Evolutionary conservation across 2,888 invertebrate genomes (phyloP), one percentile per base, ranked within the genome.

Genomic region (Sphinx pinastri): DNA sequence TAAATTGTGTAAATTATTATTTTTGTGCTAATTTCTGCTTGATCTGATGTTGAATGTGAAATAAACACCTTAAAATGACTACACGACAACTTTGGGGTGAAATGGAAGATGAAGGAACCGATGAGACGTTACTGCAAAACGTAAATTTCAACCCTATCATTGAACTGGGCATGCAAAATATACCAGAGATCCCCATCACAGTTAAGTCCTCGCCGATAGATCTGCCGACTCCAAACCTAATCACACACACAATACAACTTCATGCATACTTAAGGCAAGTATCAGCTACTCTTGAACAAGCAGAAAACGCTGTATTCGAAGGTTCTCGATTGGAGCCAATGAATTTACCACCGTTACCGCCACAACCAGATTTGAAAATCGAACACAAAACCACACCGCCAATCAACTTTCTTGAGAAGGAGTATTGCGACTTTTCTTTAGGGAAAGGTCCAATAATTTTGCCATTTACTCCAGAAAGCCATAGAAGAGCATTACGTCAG

Each of bases 141-240:
- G 94, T 94, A 3, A 94, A 94, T 75, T 94, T 94, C 74, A 93
- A 92, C 71, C 94, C 94, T 1, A 92, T 94, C 19, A 94, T 94
- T 67, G 94, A 94, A 79, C 81, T 94, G 60, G 94, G 94, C 10
- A 89, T 94, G 92, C 94, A 93, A 81, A 93, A 93, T 71, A 94
- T 94, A 69, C 93, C 94, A 1, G 94, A 94, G 84, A 92, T 92
- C 79, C 91, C 92, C 0, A 93, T 92, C 63, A 87, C 89, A 49
- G 93, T 92, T 1, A 92, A 94, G 80, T 91, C 92, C 1, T 89
- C 91, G 0, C 91, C 93, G 2, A 90, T 94, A 38, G 92, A 94
- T 75, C 80, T 94, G 16, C 94, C 94, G 2, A 87, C 84, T 71
- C 87, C 86, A 12, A 94, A 93, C 82, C 80, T 94, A 67, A 91